Conservation (phyloP, 2,797 vertebrate species). For the Sylvia borin region DNA sequence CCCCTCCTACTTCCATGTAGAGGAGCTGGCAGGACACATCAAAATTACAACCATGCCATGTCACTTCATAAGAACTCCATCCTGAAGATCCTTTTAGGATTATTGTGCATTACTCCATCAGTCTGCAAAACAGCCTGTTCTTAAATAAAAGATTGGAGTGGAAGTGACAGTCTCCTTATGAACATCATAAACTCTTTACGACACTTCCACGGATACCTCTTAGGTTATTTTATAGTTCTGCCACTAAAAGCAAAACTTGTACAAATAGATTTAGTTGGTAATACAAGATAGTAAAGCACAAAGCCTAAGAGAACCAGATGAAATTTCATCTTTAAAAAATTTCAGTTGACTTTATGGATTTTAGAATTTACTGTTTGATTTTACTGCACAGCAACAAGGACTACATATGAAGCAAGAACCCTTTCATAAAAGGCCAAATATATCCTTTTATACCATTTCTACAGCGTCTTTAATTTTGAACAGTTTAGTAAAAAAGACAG, state of each 20-base stretch:
- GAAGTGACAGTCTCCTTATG: neutral
- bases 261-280: neutral
- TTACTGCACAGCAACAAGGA: conserved; percentile 45
- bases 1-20: neutral
- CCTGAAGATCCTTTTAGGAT: neutral
- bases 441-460: neutral
- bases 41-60: neutral
- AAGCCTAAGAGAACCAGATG: neutral
- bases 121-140: neutral
- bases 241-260: neutral
- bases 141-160: neutral
- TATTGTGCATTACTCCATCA: neutral
- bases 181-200: neutral
- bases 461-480: neutral
- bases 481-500: neutral
- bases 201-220: neutral
- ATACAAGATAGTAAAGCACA: neutral
- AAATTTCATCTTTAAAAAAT: neutral
- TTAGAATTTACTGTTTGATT: conserved; percentile 2
- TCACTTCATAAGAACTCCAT: neutral
- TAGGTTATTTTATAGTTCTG: neutral
- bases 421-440: neutral
- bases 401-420: neutral
- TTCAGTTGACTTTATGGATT: conserved; percentile 29
- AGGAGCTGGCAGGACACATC: neutral